phyloP scores from a whole-genome alignment of 2,888 invertebrate species.

The Sphinx pinastri region DNA sequence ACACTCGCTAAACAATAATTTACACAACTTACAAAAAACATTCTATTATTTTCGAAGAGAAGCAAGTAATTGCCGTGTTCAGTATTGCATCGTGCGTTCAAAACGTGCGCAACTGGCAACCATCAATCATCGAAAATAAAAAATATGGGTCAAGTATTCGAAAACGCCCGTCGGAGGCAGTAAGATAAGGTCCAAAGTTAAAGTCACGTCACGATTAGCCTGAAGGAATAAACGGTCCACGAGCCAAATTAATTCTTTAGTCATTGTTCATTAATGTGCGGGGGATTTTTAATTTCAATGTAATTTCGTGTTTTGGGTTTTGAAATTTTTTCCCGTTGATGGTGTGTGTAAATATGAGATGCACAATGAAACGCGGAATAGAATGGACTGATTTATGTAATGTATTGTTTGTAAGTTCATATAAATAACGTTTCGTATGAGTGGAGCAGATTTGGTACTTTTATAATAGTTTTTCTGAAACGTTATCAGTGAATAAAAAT shows the following conservation, averaged over 20 bases:
- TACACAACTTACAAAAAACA: not conserved
- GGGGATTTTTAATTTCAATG: not conserved
- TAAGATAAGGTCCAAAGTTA: slow-evolving; percentile 48
- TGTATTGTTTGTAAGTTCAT: no score
- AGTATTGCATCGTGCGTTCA: slow-evolving; percentile 16
- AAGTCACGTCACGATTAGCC: slow-evolving; percentile 58
- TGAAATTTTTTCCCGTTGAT: not conserved
- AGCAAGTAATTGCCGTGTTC: slow-evolving; percentile 15
- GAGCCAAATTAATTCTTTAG: slow-evolving; percentile 10
- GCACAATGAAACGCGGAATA: no score
- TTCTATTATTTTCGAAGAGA: slow-evolving; percentile 21
- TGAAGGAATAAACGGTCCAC: slow-evolving; percentile 38
- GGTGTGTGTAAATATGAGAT: no score
- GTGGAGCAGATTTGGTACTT: no score
- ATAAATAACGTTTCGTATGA: no score
- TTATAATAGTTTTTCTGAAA: no score
- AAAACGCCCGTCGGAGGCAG: slow-evolving; percentile 40
- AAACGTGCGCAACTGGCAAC: slow-evolving; percentile 33
- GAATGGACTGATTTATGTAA: no score
- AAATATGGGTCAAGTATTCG: slow-evolving; percentile 38
- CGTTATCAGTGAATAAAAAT: no score
- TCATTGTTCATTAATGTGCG: not conserved
- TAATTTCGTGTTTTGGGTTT: slow-evolving; percentile 1
- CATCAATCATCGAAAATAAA: slow-evolving; percentile 42
- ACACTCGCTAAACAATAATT: not conserved